Base-by-base conservation (phyloP, 1,140 invertebrate genomes). In the Globodera ellingtonae region DNA sequence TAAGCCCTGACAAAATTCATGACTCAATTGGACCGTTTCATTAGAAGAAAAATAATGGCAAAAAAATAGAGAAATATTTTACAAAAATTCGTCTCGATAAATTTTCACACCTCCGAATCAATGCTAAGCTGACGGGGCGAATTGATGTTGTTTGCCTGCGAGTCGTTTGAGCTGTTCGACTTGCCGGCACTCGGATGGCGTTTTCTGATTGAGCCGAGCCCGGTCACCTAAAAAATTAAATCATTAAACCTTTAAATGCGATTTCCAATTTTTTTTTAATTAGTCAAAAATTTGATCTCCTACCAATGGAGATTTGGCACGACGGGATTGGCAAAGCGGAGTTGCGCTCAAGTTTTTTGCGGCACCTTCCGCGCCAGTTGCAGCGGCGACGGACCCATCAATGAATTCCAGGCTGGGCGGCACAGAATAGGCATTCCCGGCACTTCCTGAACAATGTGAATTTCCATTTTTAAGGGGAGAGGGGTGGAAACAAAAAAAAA, bases 231-330 rank as follows among this genome's bases (percentile, higher is more conserved):
- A 59, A 13, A 52, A n/a, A 50, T 15, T 59, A 52, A 74, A 74
- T 74, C 18, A 74, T 13, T 46, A 74, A 74, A 59, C 18, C 18
- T 35, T 35, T 35, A 24, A 24, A 24, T 24, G 24, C 24, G 35
- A 35, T 35, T 35, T 35, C 35, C 1, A 35, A 52, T 52, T 52
- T 52, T 52, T 52, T 52, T 7, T 52, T 52, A 52, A 52, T 52
- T 52, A 52, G 50, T 13, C 10, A 9, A 52, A 13, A 13, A 52
- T 52, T 35, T 35, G 35, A 35, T 35, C 1, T 35, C 35, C 4
- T 13, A 76, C 75, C 75, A 76, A 46, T 76, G 75, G 75, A 1
- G 75, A 76, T 9, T 76, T 76, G 52, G 75, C 62, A 35, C 75
- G 75, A 15, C 75, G 75, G 44, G 75, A 67, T 13, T 66, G n/a